These are phyloP conservation scores for Acromyrmex echinatior DNA, from an alignment of 1,140 invertebrate species.

Conservation along the genomic window DNA sequence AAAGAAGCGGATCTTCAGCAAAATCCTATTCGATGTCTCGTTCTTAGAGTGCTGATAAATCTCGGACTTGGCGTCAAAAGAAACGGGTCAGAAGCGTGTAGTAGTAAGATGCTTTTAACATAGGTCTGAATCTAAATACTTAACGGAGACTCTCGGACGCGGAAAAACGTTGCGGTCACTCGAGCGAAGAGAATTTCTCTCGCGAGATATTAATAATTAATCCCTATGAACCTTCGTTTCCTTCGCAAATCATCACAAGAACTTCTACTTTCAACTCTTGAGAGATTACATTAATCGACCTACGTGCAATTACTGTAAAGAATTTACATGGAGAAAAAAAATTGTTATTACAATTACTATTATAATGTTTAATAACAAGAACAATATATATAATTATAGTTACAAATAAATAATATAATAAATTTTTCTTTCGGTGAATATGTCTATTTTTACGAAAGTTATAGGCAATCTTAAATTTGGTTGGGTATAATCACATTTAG, in stretches of 20 bases:
- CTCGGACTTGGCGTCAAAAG: conserved; percentile 54
- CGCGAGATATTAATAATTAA: conserved; percentile 59
- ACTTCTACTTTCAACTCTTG: conserved; percentile 9
- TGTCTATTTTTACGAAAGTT: too few species aligned
- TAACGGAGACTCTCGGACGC: conserved; percentile 12
- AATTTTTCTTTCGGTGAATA: too few species aligned
- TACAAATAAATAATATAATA: too few species aligned
- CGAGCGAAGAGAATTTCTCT: conserved; percentile 30
- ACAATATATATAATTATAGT: too few species aligned
- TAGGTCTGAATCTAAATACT: conserved; percentile 51
- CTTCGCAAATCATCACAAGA: conserved; percentile 7
- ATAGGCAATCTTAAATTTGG: too few species aligned
- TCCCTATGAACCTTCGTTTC: conserved; percentile 15
- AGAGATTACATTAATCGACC: conserved; percentile 16
- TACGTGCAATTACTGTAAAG: neutral
- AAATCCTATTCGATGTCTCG: conserved; percentile 41
- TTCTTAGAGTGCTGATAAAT: conserved; percentile 51
- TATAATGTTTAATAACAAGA: too few species aligned
- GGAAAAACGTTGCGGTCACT: conserved; percentile 43
- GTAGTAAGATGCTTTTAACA: conserved; percentile 59
- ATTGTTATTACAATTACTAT: too few species aligned
- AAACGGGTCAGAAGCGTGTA: conserved; percentile 43
- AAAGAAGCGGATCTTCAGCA: conserved; percentile 43
- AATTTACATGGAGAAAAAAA: neutral
- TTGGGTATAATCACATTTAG: too few species aligned